These are phyloP conservation scores for Semibalanus balanoides DNA, from an alignment of 1,140 invertebrate species.

Conservation along the genomic window DNA sequence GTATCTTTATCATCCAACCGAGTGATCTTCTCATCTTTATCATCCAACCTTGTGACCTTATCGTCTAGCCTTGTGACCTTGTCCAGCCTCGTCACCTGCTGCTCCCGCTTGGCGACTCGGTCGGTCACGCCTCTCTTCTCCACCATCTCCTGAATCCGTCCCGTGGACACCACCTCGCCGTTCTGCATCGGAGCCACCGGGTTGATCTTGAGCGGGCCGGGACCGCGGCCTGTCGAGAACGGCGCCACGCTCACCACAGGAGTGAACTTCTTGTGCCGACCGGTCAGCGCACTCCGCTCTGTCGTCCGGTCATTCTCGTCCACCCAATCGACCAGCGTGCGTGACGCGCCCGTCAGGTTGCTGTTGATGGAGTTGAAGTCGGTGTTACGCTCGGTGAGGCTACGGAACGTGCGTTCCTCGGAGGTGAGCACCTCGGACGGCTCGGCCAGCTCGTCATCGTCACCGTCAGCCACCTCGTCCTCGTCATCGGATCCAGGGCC, in stretches of 20 bases:
- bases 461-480: slow-evolving; percentile 32
- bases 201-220: slow-evolving; percentile 14
- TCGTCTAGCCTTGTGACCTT: neutral
- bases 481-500: slow-evolving; percentile 45
- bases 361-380: slow-evolving; percentile 71
- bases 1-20: neutral
- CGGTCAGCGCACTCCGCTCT: neutral
- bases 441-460: slow-evolving; percentile 37
- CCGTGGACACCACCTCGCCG: slow-evolving; percentile 17
- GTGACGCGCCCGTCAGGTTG: slow-evolving; percentile 30
- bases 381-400: slow-evolving; percentile 67
- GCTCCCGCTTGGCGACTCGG: neutral
- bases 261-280: slow-evolving; percentile 14
- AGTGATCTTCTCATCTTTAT: neutral
- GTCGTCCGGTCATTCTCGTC: neutral
- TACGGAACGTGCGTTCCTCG: slow-evolving; percentile 55
- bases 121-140: neutral
- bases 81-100: neutral
- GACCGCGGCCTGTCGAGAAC: slow-evolving; percentile 35
- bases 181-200: slow-evolving; percentile 22
- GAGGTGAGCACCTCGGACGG: slow-evolving; percentile 22
- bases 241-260: slow-evolving; percentile 61
- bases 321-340: neutral
- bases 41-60: neutral
- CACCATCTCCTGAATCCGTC: neutral